These are phyloP conservation scores for Etheostoma nigrum DNA, from an alignment of 2,797 vertebrate genomes.

Conservation along the genomic window DNA sequence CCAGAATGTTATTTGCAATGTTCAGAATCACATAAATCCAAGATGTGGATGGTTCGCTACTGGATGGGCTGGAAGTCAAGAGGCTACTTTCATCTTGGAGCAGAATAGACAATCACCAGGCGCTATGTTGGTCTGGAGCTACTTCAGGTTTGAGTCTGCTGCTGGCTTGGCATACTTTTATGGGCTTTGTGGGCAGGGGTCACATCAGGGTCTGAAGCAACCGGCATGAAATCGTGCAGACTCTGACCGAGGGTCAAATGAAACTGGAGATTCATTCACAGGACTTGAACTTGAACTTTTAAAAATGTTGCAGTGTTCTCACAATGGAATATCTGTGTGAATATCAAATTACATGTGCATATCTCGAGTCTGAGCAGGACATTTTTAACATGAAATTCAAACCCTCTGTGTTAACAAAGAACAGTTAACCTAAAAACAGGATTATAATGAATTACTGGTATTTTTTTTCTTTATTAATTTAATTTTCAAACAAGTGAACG, in stretches of 20 bases:
- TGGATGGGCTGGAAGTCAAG: conserved; percentile 36
- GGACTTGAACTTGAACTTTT: conserved; percentile 54
- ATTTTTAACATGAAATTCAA: conserved; percentile 50
- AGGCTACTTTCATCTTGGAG: conserved; percentile 48
- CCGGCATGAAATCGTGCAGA: conserved; percentile 45
- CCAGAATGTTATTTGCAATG: conserved; percentile 47
- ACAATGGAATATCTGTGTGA: conserved; percentile 67
- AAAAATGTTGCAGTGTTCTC: conserved; percentile 48
- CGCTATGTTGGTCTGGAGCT: conserved; percentile 50
- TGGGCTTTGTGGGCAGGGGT: conserved; percentile 57
- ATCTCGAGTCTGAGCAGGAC: conserved; percentile 62
- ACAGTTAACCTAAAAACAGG: conserved; percentile 32
- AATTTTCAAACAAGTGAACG: conserved; percentile 51
- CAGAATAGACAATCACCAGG: conserved; percentile 71
- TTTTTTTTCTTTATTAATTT: conserved; percentile 42
- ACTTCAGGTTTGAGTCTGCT: conserved; percentile 66
- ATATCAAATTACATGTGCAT: conserved; percentile 58
- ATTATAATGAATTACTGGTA: conserved; percentile 39
- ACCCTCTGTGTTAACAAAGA: conserved; percentile 31
- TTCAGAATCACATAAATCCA: conserved; percentile 41
- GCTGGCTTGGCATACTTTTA: conserved; percentile 69
- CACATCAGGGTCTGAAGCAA: conserved; percentile 62
- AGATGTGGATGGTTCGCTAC: conserved; percentile 32
- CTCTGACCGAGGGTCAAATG: conserved; percentile 59
- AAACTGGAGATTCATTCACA: conserved; percentile 61